Percentiles rank a stretch among this genome's conserved stretches.
Conservation (phyloP, 2,113 vertebrate genomes). For the Gymnorhina tibicen region DNA sequence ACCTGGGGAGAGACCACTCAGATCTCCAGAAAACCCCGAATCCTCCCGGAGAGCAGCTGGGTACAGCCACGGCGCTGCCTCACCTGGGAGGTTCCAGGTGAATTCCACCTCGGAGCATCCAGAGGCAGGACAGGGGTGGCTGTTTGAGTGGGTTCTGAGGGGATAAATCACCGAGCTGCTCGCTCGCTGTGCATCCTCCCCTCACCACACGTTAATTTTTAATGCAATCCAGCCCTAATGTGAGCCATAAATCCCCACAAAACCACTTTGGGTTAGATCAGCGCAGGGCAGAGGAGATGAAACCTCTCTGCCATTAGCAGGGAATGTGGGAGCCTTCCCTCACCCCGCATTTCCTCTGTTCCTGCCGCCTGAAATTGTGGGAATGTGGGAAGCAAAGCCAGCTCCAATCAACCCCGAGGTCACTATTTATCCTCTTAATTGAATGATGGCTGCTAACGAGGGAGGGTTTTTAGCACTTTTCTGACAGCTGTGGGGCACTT, state of each 20-base stretch:
- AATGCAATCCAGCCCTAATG: slow-evolving; percentile 76
- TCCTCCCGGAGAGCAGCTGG: not conserved
- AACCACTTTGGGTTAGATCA: slow-evolving; percentile 71
- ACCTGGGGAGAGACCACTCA: slow-evolving; percentile 64
- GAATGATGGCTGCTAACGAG: slow-evolving; percentile 59
- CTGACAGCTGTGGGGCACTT: slow-evolving; percentile 30
- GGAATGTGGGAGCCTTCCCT: slow-evolving; percentile 35
- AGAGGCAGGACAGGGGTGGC: not conserved
- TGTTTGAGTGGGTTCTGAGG: not conserved
- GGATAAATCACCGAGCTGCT: slow-evolving; percentile 46
- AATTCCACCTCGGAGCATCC: not conserved
- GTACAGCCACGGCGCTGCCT: not conserved
- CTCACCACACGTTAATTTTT: slow-evolving; percentile 78
- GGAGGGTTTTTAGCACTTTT: slow-evolving; percentile 43
- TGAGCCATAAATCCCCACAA: slow-evolving; percentile 75
- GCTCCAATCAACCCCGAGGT: slow-evolving; percentile 43
- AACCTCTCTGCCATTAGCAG: slow-evolving; percentile 71
- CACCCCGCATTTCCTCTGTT: slow-evolving; percentile 8
- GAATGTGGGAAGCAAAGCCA: slow-evolving; percentile 51
- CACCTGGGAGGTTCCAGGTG: slow-evolving; percentile 39
- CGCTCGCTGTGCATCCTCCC: slow-evolving; percentile 59
- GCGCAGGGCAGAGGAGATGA: slow-evolving; percentile 39
- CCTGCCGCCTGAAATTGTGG: slow-evolving; percentile 56
- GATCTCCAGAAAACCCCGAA: slow-evolving; percentile 54
- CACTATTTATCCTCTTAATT: slow-evolving; percentile 67